Base-by-base conservation (phyloP, 2,113 vertebrate genomes). In the Motacilla tschutschensis region DNA sequence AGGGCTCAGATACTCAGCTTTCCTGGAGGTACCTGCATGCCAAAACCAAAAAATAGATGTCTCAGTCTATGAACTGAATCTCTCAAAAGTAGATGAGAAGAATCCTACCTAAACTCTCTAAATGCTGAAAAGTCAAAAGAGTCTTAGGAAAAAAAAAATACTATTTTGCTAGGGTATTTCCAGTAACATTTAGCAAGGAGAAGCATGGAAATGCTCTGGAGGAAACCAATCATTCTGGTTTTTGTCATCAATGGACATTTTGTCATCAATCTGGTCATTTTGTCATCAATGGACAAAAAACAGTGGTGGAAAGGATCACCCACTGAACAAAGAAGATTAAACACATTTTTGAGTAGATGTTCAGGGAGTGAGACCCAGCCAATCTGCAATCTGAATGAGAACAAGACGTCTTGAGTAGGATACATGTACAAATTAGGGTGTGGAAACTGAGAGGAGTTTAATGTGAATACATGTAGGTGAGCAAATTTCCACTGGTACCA, bases 141-240 rank as follows among this genome's bases (percentile, higher is more conserved):
- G 28, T 77, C 20, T 4, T 4, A 67, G 29, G 11, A 26, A 26
- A 53, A 46, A 46, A 71, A 66, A 40, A 3, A 25, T 8, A 47
- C 7, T 19, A 20, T n/a, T 70, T 72, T 85, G 2, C 43, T 8
- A 6, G 64, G 76, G 21, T 70, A 63, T 63, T 80, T 92, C 85
- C 91, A 85, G 5, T 22, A 77, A 21, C 3, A 17, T 87, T 89
- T 80, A 87, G 18, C 14, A 67, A 77, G 22, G 26, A 75, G 60
- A 77, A 69, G 4, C 28, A 60, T 60, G 46, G 70, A 72, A 93
- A 92, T 78, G 22, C 48, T 79, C 83, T 75, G 69, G 29, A 92
- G 77, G 63, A 85, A 94, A 83, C 16, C 16, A 85, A 83, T 78
- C n/a, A 69, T 74, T 83, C 85, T 89, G n/a, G n/a, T n/a, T n/a